A percentile compares a stretch with the other conserved stretches of the same genome.
Conservation (phyloP, 2,888 invertebrate genomes). For the Litoditis marina region DNA sequence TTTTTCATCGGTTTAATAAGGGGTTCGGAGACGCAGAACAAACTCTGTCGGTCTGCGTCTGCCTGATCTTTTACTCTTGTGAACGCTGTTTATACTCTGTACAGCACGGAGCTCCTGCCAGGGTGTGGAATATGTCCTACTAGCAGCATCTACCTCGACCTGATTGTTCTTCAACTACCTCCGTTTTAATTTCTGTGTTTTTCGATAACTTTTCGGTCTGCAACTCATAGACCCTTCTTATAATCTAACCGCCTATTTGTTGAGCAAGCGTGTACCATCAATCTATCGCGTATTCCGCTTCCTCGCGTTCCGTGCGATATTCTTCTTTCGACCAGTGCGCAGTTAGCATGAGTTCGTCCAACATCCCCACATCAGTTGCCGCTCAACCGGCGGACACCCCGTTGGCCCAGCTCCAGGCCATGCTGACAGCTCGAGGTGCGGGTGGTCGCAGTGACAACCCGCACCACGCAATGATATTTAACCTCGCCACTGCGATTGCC, state of each 20-base stretch:
- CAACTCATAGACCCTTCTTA: not conserved
- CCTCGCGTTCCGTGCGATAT: too few species aligned
- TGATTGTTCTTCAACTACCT: not conserved
- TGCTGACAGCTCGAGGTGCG: not conserved
- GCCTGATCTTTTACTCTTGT: too few species aligned
- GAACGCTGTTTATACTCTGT: slow-evolving; percentile 1
- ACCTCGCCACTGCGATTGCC: slow-evolving; percentile 6
- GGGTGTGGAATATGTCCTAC: too few species aligned
- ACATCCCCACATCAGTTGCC: too few species aligned
- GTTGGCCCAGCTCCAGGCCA: not conserved
- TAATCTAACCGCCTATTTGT: not conserved
- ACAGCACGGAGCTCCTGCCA: not conserved
- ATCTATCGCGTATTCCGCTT: too few species aligned
- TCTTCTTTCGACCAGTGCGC: too few species aligned
- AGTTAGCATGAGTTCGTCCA: too few species aligned
- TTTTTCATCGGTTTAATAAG: too few species aligned
- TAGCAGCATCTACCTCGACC: too few species aligned
- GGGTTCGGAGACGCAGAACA: not conserved
- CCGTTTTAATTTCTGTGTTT: not conserved
- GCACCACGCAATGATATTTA: slow-evolving; percentile 2
- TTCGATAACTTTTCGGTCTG: not conserved
- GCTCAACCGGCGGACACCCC: not conserved
- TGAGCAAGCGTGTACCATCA: too few species aligned
- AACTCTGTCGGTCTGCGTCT: not conserved
- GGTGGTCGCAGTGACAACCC: not conserved